Evolutionary conservation across 2,113 vertebrate species (phyloP), one percentile per base, ranked within the genome.

Genomic region (Ploceus nigricollis): DNA sequence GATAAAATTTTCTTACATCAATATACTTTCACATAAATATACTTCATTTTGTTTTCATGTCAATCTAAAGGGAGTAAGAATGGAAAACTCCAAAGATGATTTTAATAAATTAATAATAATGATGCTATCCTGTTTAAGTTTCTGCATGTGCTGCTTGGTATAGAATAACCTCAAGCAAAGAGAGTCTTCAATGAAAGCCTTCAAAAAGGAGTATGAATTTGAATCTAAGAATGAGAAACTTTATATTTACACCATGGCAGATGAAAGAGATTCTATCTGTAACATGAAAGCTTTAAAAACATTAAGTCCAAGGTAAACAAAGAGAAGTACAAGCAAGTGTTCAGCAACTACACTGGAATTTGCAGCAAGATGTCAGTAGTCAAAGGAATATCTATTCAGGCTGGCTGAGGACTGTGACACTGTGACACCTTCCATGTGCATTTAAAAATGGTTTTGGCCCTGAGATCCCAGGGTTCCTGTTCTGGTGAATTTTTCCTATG

Each of bases 101-200:
- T 95, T 96, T 71, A 94, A 97, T 89, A 95, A 89, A 96, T 94
- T 82, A 96, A 94, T 93, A 88, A 82, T 83, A 79, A 92, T 87
- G 3, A 84, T 77, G 69, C 21, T 80, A 66, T 89, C 33, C 30
- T 86, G 39, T 75, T 92, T 88, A 93, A 94, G 78, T 45, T 89
- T 94, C 72, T 79, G 70, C 82, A 81, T 86, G 47, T 94, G 75
- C 63, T 94, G 64, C 45, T 77, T 82, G 40, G 48, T 83, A 64
- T 64, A 92, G 72, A 92, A 81, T 94, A 91, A 94, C 76, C 50
- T 45, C 65, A 92, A 63, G 61, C 44, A 79, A 88, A 66, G 30
- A 83, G 2, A 79, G 24, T 65, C n/a, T 66, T 95, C 87, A 90
- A 70, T 77, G 54, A 88, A 93, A 63, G 30, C 28, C 31, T 95